These are phyloP conservation scores for Sebastes trivittatus DNA, from an alignment of 2,797 vertebrate species.

Conservation along the genomic window DNA sequence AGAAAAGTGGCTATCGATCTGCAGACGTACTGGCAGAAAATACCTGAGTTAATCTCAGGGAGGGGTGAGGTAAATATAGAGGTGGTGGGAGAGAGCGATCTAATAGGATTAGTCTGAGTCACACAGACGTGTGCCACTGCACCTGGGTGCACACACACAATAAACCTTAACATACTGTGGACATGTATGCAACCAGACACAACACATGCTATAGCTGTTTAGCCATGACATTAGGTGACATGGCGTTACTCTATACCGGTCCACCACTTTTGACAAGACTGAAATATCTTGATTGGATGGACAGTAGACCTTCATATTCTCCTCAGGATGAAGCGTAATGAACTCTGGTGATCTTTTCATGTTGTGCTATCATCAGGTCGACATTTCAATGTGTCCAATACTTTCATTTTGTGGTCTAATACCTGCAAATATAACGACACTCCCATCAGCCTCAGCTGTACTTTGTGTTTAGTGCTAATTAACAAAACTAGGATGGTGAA, in stretches of 20 bases:
- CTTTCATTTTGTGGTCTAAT: not conserved
- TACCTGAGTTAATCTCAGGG: constrained; percentile 68
- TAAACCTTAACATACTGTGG: not conserved
- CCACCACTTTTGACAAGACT: too few species aligned
- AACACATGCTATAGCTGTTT: not conserved
- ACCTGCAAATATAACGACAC: not conserved
- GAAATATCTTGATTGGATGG: not conserved
- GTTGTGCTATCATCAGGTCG: too few species aligned
- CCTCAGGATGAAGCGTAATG: not conserved
- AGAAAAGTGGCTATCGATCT: constrained; percentile 63
- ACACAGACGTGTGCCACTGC: constrained; percentile 46
- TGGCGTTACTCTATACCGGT: not conserved
- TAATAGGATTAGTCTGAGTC: constrained; percentile 78
- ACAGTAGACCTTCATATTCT: not conserved
- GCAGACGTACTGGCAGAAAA: constrained; percentile 53
- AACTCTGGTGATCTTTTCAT: not conserved
- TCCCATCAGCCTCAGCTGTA: not conserved
- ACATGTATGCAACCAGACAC: constrained; percentile 2
- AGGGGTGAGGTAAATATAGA: constrained; percentile 74
- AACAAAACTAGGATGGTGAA: not conserved
- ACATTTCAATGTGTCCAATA: not conserved
- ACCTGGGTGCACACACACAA: constrained; percentile 19
- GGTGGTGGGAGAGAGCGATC: constrained; percentile 44
- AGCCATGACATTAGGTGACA: not conserved
- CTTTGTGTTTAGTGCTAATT: not conserved